Evolutionary conservation across 2,797 vertebrate species (phyloP), one percentile per base, ranked within the genome.

Genomic region (Okamejei kenojei): DNA sequence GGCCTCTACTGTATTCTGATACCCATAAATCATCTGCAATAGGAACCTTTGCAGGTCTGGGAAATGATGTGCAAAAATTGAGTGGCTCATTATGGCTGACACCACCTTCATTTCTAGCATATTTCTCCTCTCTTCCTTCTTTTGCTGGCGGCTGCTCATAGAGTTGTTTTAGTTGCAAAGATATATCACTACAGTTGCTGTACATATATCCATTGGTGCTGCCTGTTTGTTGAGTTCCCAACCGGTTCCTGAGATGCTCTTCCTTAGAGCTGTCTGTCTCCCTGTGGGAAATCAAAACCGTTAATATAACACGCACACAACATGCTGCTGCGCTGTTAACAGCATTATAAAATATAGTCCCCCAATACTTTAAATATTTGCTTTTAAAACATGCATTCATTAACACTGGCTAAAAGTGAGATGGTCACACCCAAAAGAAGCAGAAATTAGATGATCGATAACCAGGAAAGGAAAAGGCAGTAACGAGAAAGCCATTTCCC

Each of bases 81-180:
- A 96, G 96, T 76, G 96, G 95, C 77, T 96, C 96, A 17, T 97
- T 96, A 17, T 96, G 96, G 94, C 95, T 93, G 19, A 96, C 96
- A 88, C 79, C 92, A 95, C 95, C 96, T 29, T 95, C 96, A 21
- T 97, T 96, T 0, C 95, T 95, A 54, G 94, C 93, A 93, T 94
- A 95, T 94, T 95, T 96, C 93, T 95, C 96, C 96, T 97, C 98
- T 94, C 96, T 91, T 82, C 95, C 96, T 58, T 98, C 97, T 93
- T 94, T 96, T 45, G 94, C 95, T 13, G 21, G n/a, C 0, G 71
- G 93, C 94, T 63, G 95, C 95, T 97, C 98, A 93, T 96, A 95
- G 81, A 96, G 96, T 88, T 97, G 96, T 93, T 96, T 96, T 93
- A 95, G 95, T 15, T 95, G 95, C 1, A 94, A 95, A 0, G 95